These are phyloP conservation scores for Dipodomys stephensi DNA, from an alignment of 2,113 vertebrate genomes.

Conservation along the genomic window DNA sequence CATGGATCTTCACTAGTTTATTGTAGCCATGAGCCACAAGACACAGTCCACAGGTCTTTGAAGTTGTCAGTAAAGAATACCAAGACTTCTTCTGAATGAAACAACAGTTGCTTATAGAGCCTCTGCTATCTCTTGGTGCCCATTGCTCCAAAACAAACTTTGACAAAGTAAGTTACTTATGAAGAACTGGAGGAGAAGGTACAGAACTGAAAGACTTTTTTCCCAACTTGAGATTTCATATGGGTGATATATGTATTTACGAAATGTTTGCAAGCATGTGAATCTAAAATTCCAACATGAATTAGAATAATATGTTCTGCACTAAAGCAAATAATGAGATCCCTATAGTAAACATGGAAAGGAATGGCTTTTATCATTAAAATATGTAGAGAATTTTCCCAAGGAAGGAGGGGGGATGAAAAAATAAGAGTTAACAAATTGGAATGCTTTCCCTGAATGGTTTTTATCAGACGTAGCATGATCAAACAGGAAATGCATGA, in stretches of 20 bases:
- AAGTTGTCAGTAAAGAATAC: background rate
- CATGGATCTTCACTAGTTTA: background rate
- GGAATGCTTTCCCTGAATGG: background rate
- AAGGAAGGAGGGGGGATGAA: too few relatives aligned
- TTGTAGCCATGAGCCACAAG: background rate
- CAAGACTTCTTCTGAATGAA: background rate
- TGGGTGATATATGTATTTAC: background rate
- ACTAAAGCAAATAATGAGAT: conserved; percentile 39
- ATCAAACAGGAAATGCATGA: conserved; percentile 2
- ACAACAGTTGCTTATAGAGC: background rate
- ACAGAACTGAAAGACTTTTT: background rate
- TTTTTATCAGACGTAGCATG: conserved; percentile 2
- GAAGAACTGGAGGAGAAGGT: background rate
- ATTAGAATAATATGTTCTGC: conserved; percentile 26
- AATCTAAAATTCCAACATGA: background rate
- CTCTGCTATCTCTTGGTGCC: background rate
- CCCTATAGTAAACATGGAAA: conserved; percentile 13
- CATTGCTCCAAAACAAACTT: background rate
- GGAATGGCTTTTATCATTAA: background rate
- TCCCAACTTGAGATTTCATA: background rate
- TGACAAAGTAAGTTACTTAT: background rate
- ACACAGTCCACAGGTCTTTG: background rate
- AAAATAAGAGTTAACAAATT: background rate
- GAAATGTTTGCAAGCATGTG: background rate
- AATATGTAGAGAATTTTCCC: background rate